These are phyloP conservation scores for Tretioscincus oriximinensis DNA, from an alignment of 2,113 vertebrate genomes.

Conservation along the genomic window DNA sequence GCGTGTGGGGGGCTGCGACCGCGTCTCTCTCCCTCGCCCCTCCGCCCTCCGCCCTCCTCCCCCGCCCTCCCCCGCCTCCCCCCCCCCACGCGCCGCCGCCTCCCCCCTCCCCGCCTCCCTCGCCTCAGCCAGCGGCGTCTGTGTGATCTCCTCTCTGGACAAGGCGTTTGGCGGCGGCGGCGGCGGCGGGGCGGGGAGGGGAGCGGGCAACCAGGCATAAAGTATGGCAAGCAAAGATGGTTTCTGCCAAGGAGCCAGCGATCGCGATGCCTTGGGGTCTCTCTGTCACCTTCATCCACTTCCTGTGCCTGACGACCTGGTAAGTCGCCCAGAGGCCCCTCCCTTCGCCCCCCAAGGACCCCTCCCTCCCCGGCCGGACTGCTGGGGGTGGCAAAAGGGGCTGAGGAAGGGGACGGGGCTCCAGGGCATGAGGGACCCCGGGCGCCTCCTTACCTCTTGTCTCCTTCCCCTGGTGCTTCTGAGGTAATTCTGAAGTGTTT, in stretches of 20 bases:
- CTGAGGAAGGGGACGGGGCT: not conserved
- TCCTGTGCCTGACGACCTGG: slow-evolving; percentile 87
- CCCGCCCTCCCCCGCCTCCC: not conserved
- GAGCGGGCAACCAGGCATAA: slow-evolving; percentile 82
- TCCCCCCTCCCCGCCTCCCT: not conserved
- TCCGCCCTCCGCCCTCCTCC: not conserved
- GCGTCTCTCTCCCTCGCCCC: not conserved
- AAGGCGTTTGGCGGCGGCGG: slow-evolving; percentile 70
- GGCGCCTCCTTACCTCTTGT: not conserved
- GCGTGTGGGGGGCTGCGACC: slow-evolving; percentile 38
- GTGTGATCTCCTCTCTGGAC: slow-evolving; percentile 71
- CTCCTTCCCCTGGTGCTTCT: not conserved
- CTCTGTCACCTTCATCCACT: slow-evolving; percentile 82
- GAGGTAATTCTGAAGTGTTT: not conserved
- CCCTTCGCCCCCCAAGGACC: not conserved
- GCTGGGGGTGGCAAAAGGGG: not conserved
- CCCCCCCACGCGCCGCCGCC: not conserved
- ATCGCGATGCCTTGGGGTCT: slow-evolving; percentile 79
- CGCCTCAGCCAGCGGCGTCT: slow-evolving; percentile 22
- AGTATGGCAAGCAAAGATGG: slow-evolving; percentile 96
- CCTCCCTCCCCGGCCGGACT: not conserved
- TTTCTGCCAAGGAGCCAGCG: slow-evolving; percentile 88
- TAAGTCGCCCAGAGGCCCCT: slow-evolving; percentile 73
- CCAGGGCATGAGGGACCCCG: not conserved
- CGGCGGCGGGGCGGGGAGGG: slow-evolving; percentile 44